Percentiles rank a stretch among this genome's conserved stretches.
Conservation (phyloP, 2,797 vertebrate genomes). For the Hozukius guyotensis region DNA sequence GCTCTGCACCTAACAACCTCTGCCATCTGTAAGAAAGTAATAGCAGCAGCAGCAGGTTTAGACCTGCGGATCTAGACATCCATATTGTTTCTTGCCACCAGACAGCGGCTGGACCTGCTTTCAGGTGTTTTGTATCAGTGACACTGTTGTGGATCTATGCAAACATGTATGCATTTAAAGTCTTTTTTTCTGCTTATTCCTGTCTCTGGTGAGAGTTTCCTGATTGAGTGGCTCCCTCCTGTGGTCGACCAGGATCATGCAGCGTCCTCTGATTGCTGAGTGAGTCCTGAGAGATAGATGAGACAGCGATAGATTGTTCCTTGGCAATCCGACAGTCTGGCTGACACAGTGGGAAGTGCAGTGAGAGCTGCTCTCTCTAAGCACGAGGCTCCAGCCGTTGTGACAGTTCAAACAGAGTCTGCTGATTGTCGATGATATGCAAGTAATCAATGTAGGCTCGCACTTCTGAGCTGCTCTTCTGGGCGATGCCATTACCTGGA, state of each 20-base stretch:
- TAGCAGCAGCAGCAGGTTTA: slow-evolving; percentile 2
- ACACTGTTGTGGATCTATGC: neutral
- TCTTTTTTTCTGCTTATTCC: slow-evolving; percentile 1
- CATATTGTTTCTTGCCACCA: neutral
- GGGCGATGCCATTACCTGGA: slow-evolving; percentile 87
- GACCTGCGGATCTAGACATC: neutral
- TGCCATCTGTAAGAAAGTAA: slow-evolving; percentile 26
- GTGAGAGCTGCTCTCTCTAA: slow-evolving; percentile 55
- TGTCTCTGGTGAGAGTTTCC: slow-evolving; percentile 24
- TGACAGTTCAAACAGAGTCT: slow-evolving; percentile 95
- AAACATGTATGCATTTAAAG: slow-evolving; percentile 15
- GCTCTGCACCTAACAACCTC: neutral
- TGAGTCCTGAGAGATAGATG: slow-evolving; percentile 66
- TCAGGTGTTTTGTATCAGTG: neutral
- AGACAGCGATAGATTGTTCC: slow-evolving; percentile 34
- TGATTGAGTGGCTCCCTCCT: slow-evolving; percentile 52
- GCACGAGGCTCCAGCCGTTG: slow-evolving; percentile 93
- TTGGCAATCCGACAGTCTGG: slow-evolving; percentile 27
- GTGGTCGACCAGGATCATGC: slow-evolving; percentile 31
- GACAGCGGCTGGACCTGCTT: neutral
- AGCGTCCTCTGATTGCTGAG: slow-evolving; percentile 26
- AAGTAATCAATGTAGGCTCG: slow-evolving; percentile 90
- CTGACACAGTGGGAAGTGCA: slow-evolving; percentile 15
- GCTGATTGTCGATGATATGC: slow-evolving; percentile 96
- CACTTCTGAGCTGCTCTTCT: slow-evolving; percentile 91